phyloP scores from a whole-genome alignment of 2,113 vertebrate species.

The Bombycilla garrulus region DNA sequence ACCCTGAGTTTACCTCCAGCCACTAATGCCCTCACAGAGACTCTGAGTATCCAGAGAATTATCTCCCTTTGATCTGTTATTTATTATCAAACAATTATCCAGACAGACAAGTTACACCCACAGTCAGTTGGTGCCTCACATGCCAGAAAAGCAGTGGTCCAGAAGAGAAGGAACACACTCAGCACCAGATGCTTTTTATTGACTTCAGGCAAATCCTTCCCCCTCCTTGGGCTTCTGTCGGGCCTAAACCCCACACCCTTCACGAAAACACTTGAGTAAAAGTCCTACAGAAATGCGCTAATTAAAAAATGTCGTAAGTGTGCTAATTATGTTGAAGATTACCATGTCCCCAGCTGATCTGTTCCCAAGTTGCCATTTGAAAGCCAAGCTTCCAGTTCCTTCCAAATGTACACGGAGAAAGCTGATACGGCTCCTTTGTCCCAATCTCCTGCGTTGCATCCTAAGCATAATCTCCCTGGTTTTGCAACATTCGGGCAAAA shows the following conservation, averaged over 20 bases:
- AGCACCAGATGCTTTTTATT: constrained; percentile 25
- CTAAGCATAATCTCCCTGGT: constrained; percentile 1
- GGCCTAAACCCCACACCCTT: neutral
- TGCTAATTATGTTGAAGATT: neutral
- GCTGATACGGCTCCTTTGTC: neutral
- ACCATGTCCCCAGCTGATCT: neutral
- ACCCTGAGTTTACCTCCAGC: neutral
- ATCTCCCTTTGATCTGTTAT: constrained; percentile 45
- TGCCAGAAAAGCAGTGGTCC: constrained; percentile 39
- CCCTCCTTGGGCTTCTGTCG: neutral
- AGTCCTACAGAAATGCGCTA: neutral
- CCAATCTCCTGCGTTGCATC: neutral
- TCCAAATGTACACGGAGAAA: neutral
- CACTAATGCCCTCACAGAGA: neutral
- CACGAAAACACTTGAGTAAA: neutral
- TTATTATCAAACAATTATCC: constrained; percentile 56
- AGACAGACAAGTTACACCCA: constrained; percentile 31
- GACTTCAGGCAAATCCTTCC: neutral
- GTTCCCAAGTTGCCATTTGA: neutral
- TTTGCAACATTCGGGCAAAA: constrained; percentile 58
- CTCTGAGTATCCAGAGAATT: neutral
- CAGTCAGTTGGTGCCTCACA: neutral
- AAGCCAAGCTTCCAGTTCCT: constrained; percentile 18
- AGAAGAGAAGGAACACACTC: neutral
- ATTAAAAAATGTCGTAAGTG: neutral